A percentile compares a stretch with the other conserved stretches of the same genome.
phyloP scores from a whole-genome alignment of 2,113 vertebrate species.

The Neofelis nebulosa region DNA sequence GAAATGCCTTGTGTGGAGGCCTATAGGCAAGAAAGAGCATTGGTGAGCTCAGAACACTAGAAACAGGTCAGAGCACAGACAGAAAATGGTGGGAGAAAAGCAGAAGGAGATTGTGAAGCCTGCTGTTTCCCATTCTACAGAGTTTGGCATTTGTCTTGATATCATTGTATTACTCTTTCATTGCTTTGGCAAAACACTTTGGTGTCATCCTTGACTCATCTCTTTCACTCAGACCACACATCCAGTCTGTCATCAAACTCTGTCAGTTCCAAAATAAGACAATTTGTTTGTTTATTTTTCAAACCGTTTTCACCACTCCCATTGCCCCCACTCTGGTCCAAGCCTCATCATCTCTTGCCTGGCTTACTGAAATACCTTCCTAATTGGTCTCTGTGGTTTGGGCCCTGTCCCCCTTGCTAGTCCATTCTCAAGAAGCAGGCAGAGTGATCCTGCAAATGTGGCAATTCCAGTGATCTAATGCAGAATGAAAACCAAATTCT shows the following conservation, averaged over 20 bases:
- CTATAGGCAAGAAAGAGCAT: background rate
- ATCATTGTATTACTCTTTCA: background rate
- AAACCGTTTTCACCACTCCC: background rate
- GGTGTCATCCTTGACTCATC: background rate
- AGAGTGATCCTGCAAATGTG: background rate
- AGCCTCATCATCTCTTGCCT: background rate
- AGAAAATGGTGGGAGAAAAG: background rate
- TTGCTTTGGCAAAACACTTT: background rate
- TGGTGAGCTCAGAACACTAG: background rate
- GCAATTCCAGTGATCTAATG: background rate
- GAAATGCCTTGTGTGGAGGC: too few species aligned
- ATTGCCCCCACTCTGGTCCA: background rate
- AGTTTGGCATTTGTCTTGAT: background rate
- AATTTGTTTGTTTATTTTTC: background rate
- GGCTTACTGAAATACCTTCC: background rate
- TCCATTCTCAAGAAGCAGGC: background rate
- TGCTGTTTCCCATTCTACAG: fast-evolving
- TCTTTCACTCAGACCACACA: background rate
- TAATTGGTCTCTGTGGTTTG: background rate
- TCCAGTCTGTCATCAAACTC: background rate
- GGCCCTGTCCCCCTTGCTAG: background rate
- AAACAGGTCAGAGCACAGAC: background rate
- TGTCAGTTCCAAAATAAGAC: background rate
- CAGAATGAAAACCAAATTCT: background rate
- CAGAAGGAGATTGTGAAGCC: background rate